These are phyloP conservation scores for Calliphora vomitoria DNA, from an alignment of 2,888 invertebrate genomes.

Conservation along the genomic window DNA sequence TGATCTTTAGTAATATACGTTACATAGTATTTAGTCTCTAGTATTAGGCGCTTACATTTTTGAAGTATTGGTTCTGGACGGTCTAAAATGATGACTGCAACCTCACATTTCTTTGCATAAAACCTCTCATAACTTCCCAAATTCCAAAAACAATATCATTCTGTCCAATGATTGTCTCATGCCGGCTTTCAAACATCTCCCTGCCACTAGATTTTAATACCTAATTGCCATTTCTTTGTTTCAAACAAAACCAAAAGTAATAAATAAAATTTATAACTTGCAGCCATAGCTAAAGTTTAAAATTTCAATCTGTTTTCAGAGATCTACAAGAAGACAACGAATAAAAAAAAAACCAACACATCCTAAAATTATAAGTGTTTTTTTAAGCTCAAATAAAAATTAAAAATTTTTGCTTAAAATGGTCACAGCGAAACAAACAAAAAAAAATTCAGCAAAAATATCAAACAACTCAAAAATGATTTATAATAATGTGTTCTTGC, in stretches of 20 bases:
- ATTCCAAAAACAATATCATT: neutral
- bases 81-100: no score
- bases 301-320: conserved; percentile 62
- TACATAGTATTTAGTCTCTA: no score
- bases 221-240: neutral
- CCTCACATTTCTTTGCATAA: no score
- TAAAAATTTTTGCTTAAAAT: conserved; percentile 27
- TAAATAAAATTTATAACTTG: conserved; percentile 59
- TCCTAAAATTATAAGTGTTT: conserved; percentile 40
- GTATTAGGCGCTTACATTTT: no score
- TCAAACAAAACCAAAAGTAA: conserved; percentile 25
- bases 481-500: conserved; percentile 68
- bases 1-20: no score
- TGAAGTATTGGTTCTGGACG: no score
- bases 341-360: no score
- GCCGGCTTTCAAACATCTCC: neutral
- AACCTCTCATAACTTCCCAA: no score
- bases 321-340: conserved; percentile 41
- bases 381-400: conserved; percentile 29
- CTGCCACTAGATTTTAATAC: neutral
- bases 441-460: conserved; percentile 45
- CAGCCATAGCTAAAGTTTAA: conserved; percentile 52
- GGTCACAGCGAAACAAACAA: neutral
- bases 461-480: conserved; percentile 70
- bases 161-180: neutral